Evolutionary conservation across 1,140 invertebrate species (phyloP).

Genomic region (Penaeus chinensis): DNA sequence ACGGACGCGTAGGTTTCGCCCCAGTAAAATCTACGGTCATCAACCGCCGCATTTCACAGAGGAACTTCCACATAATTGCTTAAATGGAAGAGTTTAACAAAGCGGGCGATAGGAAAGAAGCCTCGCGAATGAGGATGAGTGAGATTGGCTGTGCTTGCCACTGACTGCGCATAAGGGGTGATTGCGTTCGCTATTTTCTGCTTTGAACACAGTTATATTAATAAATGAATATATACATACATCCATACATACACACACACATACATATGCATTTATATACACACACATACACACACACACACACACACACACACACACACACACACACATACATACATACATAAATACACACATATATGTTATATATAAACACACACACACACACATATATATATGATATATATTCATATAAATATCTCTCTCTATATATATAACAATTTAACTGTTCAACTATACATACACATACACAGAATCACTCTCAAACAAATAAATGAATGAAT

Average conservation of each 20-base stretch:
- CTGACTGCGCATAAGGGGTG: no score
- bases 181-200: not conserved
- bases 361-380: not conserved
- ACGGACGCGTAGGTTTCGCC: no score
- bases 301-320: not conserved
- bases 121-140: no score
- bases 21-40: no score
- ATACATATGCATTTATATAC: not conserved
- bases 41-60: no score
- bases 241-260: not conserved
- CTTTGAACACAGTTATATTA: not conserved
- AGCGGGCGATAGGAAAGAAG: no score
- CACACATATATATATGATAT: not conserved
- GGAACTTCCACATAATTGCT: no score
- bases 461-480: no score
- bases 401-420: not conserved
- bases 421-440: not conserved
- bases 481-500: no score
- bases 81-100: no score
- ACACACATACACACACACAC: not conserved
- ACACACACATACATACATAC: not conserved
- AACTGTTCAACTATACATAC: not conserved
- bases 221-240: not conserved
- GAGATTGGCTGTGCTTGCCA: no score
- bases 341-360: slow-evolving; percentile 4